Evolutionary conservation across 2,888 invertebrate genomes (phyloP).

Genomic region (Pristionchus fissidentatus): DNA sequence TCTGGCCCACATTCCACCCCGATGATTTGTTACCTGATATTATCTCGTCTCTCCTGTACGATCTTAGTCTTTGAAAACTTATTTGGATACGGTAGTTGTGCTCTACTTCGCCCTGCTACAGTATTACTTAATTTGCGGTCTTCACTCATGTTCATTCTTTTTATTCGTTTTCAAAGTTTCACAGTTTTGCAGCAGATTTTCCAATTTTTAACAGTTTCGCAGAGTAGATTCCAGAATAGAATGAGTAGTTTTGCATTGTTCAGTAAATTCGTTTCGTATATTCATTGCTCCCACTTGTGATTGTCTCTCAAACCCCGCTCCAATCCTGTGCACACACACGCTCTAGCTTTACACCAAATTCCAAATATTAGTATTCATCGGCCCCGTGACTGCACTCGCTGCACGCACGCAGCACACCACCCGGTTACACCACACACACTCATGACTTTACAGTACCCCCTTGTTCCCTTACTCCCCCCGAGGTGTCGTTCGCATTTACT

Average conservation of each 20-base stretch:
- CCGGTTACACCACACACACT: conserved; percentile 12
- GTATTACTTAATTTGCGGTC: conserved; percentile 25
- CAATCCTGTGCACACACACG: conserved; percentile 40
- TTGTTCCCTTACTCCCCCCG: not conserved
- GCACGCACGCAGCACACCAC: conserved; percentile 1
- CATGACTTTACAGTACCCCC: not conserved
- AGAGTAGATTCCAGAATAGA: conserved; percentile 24
- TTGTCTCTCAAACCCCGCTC: conserved; percentile 3
- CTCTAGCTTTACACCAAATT: conserved; percentile 35
- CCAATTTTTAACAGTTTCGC: not conserved
- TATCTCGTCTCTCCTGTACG: not conserved
- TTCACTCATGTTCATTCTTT: no score
- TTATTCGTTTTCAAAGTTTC: not conserved
- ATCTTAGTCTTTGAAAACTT: conserved; percentile 38
- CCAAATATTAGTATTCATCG: conserved; percentile 5
- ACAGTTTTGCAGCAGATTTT: conserved; percentile 16
- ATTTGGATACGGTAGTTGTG: conserved; percentile 25
- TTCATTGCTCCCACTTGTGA: conserved; percentile 36
- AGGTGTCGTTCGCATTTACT: conserved; percentile 1
- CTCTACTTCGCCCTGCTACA: conserved; percentile 27
- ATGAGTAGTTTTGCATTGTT: conserved; percentile 29
- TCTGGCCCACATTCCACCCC: conserved; percentile 36
- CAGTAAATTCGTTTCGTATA: conserved; percentile 9
- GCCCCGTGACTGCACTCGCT: conserved; percentile 26
- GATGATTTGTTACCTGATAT: conserved; percentile 29